A percentile compares a stretch with the other conserved stretches of the same genome.
These are phyloP conservation scores for Heliconius himera DNA, from an alignment of 1,140 invertebrate genomes.

Conservation along the genomic window DNA sequence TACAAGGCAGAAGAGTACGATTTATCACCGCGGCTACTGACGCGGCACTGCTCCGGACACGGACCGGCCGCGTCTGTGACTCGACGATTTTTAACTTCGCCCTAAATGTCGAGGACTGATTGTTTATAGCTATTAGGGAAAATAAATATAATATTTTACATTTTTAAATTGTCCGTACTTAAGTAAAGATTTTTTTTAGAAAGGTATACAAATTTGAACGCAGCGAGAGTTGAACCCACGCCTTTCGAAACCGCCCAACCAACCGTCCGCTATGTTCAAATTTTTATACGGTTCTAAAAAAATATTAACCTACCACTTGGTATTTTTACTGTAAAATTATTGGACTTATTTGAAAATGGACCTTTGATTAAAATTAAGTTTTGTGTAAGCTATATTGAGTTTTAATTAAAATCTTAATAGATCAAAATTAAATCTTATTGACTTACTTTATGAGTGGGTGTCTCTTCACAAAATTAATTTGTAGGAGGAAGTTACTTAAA, in stretches of 20 bases:
- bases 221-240: too few species aligned
- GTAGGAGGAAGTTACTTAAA: background rate
- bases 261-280: too few species aligned
- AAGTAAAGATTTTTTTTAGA: too few species aligned
- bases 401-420: background rate
- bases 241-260: too few species aligned
- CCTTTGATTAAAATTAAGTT: background rate
- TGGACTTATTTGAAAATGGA: background rate
- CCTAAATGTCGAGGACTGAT: slow-evolving; percentile 12
- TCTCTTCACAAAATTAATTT: background rate
- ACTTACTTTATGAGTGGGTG: background rate
- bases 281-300: too few species aligned
- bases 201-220: too few species aligned
- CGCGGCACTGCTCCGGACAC: background rate
- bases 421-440: background rate
- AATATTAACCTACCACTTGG: too few species aligned
- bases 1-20: too few species aligned
- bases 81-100: slow-evolving; percentile 23
- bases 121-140: background rate
- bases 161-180: too few species aligned
- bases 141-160: background rate
- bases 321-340: background rate
- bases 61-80: slow-evolving; percentile 16
- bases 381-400: background rate
- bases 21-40: too few species aligned